phyloP scores from a whole-genome alignment of 2,888 invertebrate species.

The Liopterus haemorrhoidalis region DNA sequence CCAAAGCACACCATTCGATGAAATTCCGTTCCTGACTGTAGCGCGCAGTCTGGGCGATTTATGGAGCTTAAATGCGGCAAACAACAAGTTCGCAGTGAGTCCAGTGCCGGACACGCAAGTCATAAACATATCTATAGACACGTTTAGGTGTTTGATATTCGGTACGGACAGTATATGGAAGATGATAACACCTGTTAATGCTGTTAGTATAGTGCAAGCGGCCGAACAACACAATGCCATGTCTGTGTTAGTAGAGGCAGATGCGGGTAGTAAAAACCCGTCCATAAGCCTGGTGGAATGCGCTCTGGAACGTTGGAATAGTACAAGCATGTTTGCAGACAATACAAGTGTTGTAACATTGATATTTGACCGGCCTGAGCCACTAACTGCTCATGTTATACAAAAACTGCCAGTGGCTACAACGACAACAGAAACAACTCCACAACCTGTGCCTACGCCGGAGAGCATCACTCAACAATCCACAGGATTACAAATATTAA shows the following conservation, averaged over 20 bases:
- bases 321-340: too few relatives aligned
- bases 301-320: too few relatives aligned
- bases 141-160: constrained; percentile 80
- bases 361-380: too few relatives aligned
- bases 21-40: constrained; percentile 93
- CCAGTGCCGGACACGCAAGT: constrained; percentile 95
- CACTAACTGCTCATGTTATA: too few relatives aligned
- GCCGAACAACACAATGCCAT: constrained; percentile 76
- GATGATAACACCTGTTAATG: constrained; percentile 78
- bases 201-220: constrained; percentile 75
- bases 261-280: too few relatives aligned
- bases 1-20: constrained; percentile 84
- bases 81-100: constrained; percentile 92
- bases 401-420: too few relatives aligned
- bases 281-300: too few relatives aligned
- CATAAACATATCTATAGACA: constrained; percentile 69
- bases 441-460: too few relatives aligned
- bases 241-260: constrained; percentile 48
- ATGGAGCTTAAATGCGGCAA: constrained; percentile 92
- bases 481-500: too few relatives aligned
- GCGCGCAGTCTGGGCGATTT: constrained; percentile 93
- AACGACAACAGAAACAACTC: too few relatives aligned
- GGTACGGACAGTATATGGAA: constrained; percentile 98
- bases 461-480: too few relatives aligned
- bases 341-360: too few relatives aligned